Percentiles rank a stretch among this genome's conserved stretches.
Conservation (phyloP, 2,888 invertebrate genomes). For the Drosophila anceps region DNA sequence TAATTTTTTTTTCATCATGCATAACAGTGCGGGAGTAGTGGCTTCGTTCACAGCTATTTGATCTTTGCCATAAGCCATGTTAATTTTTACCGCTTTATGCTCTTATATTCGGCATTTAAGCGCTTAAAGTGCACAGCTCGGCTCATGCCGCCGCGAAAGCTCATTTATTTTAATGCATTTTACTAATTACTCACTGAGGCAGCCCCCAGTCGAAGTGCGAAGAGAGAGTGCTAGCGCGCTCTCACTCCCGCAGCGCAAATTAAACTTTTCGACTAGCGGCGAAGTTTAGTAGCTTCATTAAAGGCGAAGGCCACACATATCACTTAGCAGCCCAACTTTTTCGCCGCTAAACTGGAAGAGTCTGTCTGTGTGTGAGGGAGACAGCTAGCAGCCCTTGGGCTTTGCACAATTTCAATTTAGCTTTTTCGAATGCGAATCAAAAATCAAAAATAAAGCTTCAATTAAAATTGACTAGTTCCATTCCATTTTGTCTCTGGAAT, state of each 20-base stretch:
- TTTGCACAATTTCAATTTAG: slow-evolving; percentile 66
- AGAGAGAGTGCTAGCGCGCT: background rate
- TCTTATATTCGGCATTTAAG: slow-evolving; percentile 21
- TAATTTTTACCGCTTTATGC: slow-evolving; percentile 34
- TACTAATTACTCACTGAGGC: slow-evolving; percentile 64
- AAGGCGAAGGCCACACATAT: slow-evolving; percentile 63
- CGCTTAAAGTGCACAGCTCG: slow-evolving; percentile 1
- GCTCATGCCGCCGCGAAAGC: slow-evolving; percentile 22
- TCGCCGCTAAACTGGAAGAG: slow-evolving; percentile 62
- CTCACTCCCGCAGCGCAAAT: slow-evolving; percentile 49
- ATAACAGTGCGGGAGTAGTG: slow-evolving; percentile 7
- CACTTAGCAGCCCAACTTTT: slow-evolving; percentile 59
- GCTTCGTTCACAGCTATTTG: slow-evolving; percentile 1
- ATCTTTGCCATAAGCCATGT: slow-evolving; percentile 21
- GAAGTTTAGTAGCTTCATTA: slow-evolving; percentile 67
- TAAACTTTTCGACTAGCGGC: slow-evolving; percentile 70
- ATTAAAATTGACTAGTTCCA: slow-evolving; percentile 70
- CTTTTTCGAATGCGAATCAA: slow-evolving; percentile 32
- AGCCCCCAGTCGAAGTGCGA: background rate
- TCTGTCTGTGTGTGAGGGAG: background rate
- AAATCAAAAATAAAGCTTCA: slow-evolving; percentile 75
- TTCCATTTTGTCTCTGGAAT: slow-evolving; percentile 25
- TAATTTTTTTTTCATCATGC: background rate
- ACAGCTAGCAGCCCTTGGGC: slow-evolving; percentile 51
- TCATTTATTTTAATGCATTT: slow-evolving; percentile 77